Base-by-base conservation (phyloP, 2,888 invertebrate species). In the Drosophila neoperkinsi region DNA sequence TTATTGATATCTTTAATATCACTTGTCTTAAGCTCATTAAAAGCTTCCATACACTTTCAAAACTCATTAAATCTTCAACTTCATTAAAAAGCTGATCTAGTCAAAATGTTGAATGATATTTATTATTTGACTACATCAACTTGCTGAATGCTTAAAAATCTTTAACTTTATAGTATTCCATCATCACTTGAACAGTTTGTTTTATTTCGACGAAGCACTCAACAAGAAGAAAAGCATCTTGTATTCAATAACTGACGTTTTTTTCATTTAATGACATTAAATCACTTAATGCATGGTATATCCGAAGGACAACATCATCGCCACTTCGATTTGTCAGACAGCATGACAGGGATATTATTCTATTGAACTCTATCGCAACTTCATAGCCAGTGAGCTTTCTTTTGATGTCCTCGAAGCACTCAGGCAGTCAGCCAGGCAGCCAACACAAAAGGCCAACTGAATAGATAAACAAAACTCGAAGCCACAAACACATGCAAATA, bases 401-500 rank as follows among this genome's bases (percentile, higher is more conserved):
- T 79, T 79, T 79, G 80, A 79, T 69, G 73, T 79, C 69, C 63
- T 72, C 65, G 43, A 56, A 38, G 55, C 38, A 28, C 18, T 25
- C 16, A 63, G 56, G 30, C 61, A 51, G 53, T 10, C 41, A 43
- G 21, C 30, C 57, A 33, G 55, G 55, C 65, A 61, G 71, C 43
- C 77, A 65, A 62, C 61, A 75, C 72, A 78, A 78, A 79, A 76
- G 78, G 50, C 72, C 63, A 71, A 66, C 62, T 30, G 56, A 66
- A 69, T 67, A 79, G 79, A 79, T 79, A 79, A 79, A 79, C 79
- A 79, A 76, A 72, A 73, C 79, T 67, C 49, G n/a, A 76, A n/a
- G 64, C 73, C 80, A 73, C 80, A 79, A 76, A 64, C 68, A 78
- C 82, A 74, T 72, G 69, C 82, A 81, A 78, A 82, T 67, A 71